These are phyloP conservation scores for Anguilla japonica DNA, from an alignment of 2,113 vertebrate genomes.

Conservation along the genomic window DNA sequence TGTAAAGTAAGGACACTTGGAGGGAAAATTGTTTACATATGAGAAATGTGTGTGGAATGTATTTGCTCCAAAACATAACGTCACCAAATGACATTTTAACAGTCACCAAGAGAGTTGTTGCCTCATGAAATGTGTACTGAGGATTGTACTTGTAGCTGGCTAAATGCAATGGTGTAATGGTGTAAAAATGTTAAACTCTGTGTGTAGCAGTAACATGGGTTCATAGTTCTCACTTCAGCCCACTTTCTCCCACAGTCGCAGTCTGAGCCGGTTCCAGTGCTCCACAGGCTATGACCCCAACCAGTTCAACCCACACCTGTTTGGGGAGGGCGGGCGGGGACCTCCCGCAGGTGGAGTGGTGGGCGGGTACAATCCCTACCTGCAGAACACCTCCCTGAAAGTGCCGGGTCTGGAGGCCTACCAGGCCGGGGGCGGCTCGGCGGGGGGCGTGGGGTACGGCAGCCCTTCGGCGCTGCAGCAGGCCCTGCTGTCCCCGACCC, in stretches of 20 bases:
- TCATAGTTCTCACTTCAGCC: constrained; percentile 7
- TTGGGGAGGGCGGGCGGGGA: constrained; percentile 67
- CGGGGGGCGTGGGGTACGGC: constrained; percentile 52
- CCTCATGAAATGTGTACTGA: not conserved
- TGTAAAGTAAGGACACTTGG: constrained; percentile 5
- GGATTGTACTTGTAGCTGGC: not conserved
- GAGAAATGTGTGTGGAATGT: not conserved
- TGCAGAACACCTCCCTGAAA: constrained; percentile 77
- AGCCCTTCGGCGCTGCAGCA: constrained; percentile 89
- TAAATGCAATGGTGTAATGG: not conserved
- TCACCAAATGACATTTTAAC: not conserved
- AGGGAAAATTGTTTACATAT: not conserved
- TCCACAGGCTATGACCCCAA: constrained; percentile 84
- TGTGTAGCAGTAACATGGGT: not conserved
- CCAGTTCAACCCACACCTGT: constrained; percentile 86
- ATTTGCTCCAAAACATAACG: no score
- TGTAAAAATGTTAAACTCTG: not conserved
- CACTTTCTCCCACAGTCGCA: constrained; percentile 64
- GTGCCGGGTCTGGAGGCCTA: constrained; percentile 75
- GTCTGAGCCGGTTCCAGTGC: constrained; percentile 81
- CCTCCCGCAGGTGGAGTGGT: constrained; percentile 64
- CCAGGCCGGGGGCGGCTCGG: constrained; percentile 69
- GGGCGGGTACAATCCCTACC: constrained; percentile 70
- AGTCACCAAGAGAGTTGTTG: not conserved
- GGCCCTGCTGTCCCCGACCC: constrained; percentile 92